These are phyloP conservation scores for Stenodema calcarata DNA, from an alignment of 2,888 invertebrate species.

Conservation along the genomic window DNA sequence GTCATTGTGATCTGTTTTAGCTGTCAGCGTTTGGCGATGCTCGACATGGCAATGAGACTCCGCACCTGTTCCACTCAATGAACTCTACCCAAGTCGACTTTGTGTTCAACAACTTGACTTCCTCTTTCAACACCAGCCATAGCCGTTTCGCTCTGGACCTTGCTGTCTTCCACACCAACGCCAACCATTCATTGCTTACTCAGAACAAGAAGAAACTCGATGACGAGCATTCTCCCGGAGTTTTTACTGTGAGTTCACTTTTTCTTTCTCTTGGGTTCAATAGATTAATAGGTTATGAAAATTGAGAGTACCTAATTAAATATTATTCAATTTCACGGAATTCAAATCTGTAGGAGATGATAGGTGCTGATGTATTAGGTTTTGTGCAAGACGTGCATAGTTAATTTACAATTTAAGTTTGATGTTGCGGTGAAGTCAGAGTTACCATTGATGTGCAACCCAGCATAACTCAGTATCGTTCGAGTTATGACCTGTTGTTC, in stretches of 20 bases:
- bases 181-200: slow-evolving; percentile 62
- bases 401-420: too few relatives aligned
- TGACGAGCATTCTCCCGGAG: slow-evolving; percentile 78
- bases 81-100: slow-evolving; percentile 72
- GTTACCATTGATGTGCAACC: too few relatives aligned
- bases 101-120: slow-evolving; percentile 65
- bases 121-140: slow-evolving; percentile 64
- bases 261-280: not conserved
- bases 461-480: too few relatives aligned
- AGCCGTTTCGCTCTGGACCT: slow-evolving; percentile 71
- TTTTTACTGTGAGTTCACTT: slow-evolving; percentile 68
- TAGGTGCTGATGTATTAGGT: too few relatives aligned
- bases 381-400: too few relatives aligned
- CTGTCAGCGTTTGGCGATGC: slow-evolving; percentile 64
- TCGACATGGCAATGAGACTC: slow-evolving; percentile 66
- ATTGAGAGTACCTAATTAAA: too few relatives aligned
- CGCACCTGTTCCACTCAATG: slow-evolving; percentile 71
- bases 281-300: too few relatives aligned
- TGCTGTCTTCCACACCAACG: slow-evolving; percentile 65
- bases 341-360: too few relatives aligned
- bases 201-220: slow-evolving; percentile 68
- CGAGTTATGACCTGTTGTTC: too few relatives aligned
- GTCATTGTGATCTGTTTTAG: slow-evolving; percentile 61
- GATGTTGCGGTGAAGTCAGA: too few relatives aligned
- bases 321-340: too few relatives aligned